Evolutionary conservation across 2,888 invertebrate genomes (phyloP).

Genomic region (Plagodis pulveraria): DNA sequence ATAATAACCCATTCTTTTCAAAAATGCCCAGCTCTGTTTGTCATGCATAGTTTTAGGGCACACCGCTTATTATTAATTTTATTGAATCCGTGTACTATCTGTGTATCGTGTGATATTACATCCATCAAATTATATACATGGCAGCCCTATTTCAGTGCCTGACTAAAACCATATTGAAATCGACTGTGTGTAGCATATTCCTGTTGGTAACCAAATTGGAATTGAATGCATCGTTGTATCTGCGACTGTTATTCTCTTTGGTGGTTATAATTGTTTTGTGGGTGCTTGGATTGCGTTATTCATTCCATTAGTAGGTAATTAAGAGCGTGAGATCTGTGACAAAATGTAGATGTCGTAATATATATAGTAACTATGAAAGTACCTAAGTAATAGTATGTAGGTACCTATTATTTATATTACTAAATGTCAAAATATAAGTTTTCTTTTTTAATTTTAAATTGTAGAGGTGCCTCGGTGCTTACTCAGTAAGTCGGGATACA

Average conservation of each 20-base stretch:
- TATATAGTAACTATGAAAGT: background rate
- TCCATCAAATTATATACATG: too few species aligned
- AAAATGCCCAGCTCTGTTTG: too few species aligned
- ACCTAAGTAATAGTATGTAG: too few species aligned
- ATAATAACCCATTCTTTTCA: too few species aligned
- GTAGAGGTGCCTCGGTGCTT: too few species aligned
- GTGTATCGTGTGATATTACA: too few species aligned
- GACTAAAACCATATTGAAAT: conserved; percentile 22
- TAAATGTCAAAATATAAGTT: too few species aligned
- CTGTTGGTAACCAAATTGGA: conserved; percentile 22
- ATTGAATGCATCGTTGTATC: conserved; percentile 22
- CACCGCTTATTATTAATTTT: background rate
- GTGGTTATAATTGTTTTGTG: conserved; percentile 17
- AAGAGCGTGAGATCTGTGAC: conserved; percentile 34
- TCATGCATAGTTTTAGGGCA: too few species aligned
- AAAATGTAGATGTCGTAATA: conserved; percentile 28
- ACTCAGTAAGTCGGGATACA: too few species aligned
- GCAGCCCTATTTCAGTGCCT: conserved; percentile 4
- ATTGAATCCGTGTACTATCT: conserved; percentile 25
- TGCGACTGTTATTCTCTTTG: conserved; percentile 19
- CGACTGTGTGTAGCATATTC: conserved; percentile 11
- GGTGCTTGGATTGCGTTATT: conserved; percentile 5
- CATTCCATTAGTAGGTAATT: conserved; percentile 28
- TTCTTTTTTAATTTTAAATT: too few species aligned
- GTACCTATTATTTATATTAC: too few species aligned